These are phyloP conservation scores for Matsumurasca onukii DNA, from an alignment of 1,140 invertebrate species.

Conservation along the genomic window DNA sequence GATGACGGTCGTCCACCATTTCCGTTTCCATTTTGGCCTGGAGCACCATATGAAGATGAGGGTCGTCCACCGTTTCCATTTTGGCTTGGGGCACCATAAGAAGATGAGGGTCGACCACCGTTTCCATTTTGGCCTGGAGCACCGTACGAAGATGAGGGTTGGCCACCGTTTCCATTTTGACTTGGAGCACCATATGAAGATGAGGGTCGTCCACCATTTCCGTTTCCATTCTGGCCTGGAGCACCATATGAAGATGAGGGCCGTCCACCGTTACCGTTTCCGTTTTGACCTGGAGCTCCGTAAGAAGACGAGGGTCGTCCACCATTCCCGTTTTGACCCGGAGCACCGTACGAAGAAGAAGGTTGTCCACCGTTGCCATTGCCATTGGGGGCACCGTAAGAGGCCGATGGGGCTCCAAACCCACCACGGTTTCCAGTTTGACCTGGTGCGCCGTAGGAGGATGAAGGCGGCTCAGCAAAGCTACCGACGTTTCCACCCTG, in stretches of 20 bases:
- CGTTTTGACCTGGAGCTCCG: constrained; percentile 41
- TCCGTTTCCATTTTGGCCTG: constrained; percentile 29
- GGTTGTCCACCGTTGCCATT: constrained; percentile 15
- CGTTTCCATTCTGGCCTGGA: constrained; percentile 35
- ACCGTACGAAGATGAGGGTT: constrained; percentile 42
- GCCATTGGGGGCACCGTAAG: constrained; percentile 30
- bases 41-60: constrained; percentile 39
- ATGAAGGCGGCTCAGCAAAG: not conserved
- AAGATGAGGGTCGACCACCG: constrained; percentile 37
- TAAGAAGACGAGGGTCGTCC: constrained; percentile 32
- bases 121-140: constrained; percentile 32
- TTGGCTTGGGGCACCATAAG: constrained; percentile 45
- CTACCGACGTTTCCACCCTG: no score
- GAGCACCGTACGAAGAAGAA: constrained; percentile 21
- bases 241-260: constrained; percentile 22
- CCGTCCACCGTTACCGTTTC: constrained; percentile 35
- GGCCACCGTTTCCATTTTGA: constrained; percentile 36
- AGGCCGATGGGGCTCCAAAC: constrained; percentile 26
- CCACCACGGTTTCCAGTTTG: constrained; percentile 36
- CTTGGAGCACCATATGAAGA: constrained; percentile 40
- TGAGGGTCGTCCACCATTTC: constrained; percentile 34
- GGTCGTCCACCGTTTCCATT: constrained; percentile 41
- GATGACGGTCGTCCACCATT: constrained; percentile 32
- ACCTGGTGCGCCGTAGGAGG: constrained; percentile 16
- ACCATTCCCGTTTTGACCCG: constrained; percentile 35